Percentiles rank a stretch among this genome's conserved stretches.
Evolutionary conservation across 1,140 invertebrate species (phyloP).

Genomic region (Atopsyche davidsoni): DNA sequence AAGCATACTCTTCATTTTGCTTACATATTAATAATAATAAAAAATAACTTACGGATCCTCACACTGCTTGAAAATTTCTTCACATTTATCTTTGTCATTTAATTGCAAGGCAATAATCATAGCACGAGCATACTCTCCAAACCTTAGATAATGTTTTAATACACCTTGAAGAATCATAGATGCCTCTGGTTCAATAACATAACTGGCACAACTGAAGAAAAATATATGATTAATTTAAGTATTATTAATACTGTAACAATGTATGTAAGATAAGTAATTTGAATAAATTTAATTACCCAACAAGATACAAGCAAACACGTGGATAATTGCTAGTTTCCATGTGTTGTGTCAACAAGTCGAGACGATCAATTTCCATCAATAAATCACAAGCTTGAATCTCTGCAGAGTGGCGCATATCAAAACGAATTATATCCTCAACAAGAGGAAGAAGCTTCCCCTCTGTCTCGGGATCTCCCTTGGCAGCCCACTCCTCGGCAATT

Average conservation of each 20-base stretch:
- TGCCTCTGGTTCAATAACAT: conserved; percentile 97
- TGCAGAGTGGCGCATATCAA: conserved; percentile 98
- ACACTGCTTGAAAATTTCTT: conserved; percentile 82
- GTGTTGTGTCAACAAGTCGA: conserved; percentile 85
- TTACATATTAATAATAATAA: too few species aligned
- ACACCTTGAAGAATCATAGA: conserved; percentile 81
- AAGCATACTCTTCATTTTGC: too few species aligned
- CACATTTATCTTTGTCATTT: conserved; percentile 79
- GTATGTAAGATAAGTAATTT: background rate
- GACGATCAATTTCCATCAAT: conserved; percentile 93
- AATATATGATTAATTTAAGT: conserved; percentile 5
- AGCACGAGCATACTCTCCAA: conserved; percentile 90
- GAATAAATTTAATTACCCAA: too few species aligned
- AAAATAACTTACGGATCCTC: conserved; percentile 75
- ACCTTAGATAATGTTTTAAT: conserved; percentile 84
- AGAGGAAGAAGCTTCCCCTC: conserved; percentile 64
- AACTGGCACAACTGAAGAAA: conserved; percentile 83
- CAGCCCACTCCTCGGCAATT: conserved; percentile 88
- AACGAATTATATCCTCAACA: conserved; percentile 87
- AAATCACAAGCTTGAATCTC: conserved; percentile 99
- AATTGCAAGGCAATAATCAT: conserved; percentile 92
- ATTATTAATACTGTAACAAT: background rate
- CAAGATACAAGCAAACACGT: conserved; percentile 92
- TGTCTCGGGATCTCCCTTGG: conserved; percentile 57
- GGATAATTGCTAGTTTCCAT: conserved; percentile 91